Evolutionary conservation across 2,113 vertebrate species (phyloP), one percentile per base, ranked within the genome.

Genomic region (Stigmatopora argus): DNA sequence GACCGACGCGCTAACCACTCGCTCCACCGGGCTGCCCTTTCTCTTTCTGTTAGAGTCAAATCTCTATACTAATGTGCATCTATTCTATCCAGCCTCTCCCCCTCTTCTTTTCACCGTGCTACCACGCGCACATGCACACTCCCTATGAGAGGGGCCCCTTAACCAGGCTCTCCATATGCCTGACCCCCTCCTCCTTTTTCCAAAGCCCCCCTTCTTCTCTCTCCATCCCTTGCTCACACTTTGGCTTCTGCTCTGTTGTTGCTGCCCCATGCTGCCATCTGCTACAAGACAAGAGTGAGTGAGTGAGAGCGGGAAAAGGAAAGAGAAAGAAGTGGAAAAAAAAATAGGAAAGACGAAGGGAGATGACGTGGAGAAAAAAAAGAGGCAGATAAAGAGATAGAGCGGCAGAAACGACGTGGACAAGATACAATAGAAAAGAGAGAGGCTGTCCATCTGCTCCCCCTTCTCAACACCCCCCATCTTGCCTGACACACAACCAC

Each of bases 111-210:
- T 85, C 84, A 86, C 83, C 93, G 88, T 90, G 87, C 90, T 89
- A 90, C 91, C 93, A 88, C 93, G 94, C 88, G 85, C 92, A 93
- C 82, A 83, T 78, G 76, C 83, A 86, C 82, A 78, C 85, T 85
- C 83, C 92, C 93, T 89, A 92, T 92, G 93, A 92, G 92, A 94
- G 94, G 94, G 59, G 91, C 89, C 84, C 85, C 93, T 97, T 98
- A 97, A 97, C 95, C 95, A 97, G 95, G 93, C 94, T 94, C 92
- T 91, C 96, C 95, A 96, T 98, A 97, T 97, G 95, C 93, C 94
- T 90, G 90, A 90, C 92, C 85, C 84, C 86, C 85, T 75, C 86
- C 83, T 83, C 81, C 75, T 75, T 72, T 79, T 79, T 77, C 79
- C 78, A 71, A 74, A 66, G 73, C 80, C 84, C 78, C 26, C 81